phyloP scores from a whole-genome alignment of 30 jellyfish, hydroid and myxozoan species.

The Rhopilema esculentum region DNA sequence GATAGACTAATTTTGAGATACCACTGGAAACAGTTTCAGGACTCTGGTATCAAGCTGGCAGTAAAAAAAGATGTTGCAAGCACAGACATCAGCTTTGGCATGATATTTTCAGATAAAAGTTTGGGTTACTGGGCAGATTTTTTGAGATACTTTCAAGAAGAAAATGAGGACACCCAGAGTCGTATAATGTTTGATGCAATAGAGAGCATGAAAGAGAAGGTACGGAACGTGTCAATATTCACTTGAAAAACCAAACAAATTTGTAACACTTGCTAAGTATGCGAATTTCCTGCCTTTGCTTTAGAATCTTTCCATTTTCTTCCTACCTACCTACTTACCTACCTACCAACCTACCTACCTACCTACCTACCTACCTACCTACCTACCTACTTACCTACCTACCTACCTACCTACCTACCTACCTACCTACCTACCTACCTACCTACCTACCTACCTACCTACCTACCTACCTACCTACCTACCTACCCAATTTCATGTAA shows the following conservation, averaged over 20 bases:
- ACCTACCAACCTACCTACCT: not conserved
- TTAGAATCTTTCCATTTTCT: too few species aligned
- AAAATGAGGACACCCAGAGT: not conserved
- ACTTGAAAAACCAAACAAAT: too few species aligned
- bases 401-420: conserved; percentile 9
- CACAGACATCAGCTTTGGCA: not conserved
- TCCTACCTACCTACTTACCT: not conserved
- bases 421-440: conserved; percentile 9
- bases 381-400: conserved; percentile 5
- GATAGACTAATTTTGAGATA: not conserved
- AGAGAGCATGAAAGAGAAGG: not conserved
- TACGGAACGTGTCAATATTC: too few species aligned
- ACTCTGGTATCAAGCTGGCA: not conserved
- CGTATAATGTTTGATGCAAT: not conserved
- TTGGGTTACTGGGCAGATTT: not conserved
- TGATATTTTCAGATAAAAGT: not conserved
- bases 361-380: conserved; percentile 9
- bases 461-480: conserved; percentile 9
- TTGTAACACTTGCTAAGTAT: too few species aligned
- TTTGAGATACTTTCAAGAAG: not conserved
- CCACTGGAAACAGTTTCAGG: not conserved
- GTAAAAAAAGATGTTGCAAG: not conserved
- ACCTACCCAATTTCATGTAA: not conserved
- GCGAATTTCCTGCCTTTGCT: too few species aligned
- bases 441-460: conserved; percentile 9